Evolutionary conservation across 2,888 invertebrate genomes (phyloP), one percentile per base, ranked within the genome.

Genomic region (Tetheella fluctuosa): DNA sequence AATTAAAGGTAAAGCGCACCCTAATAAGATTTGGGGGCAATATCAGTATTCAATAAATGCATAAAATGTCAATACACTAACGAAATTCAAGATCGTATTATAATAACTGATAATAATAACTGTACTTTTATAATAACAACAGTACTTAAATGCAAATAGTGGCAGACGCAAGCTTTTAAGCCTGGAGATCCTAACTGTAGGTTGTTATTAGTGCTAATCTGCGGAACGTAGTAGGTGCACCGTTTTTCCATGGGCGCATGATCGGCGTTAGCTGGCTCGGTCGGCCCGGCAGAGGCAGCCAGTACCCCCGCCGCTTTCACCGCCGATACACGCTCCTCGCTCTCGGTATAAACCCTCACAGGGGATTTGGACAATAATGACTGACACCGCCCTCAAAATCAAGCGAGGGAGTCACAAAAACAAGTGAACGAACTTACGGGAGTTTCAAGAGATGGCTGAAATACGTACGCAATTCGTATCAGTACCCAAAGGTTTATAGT

Each of bases 171-270:
- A 65, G 57, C 63, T 68, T 70, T 68, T 68, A 71, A 63, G 23
- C 65, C 65, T 77, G 73, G 69, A 77, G 55, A 71, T 62, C 69
- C 72, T 69, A n/a, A n/a, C 77, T 72, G 72, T 71, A 71, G 68
- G 70, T 74, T 76, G 79, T 84, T 83, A 88, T 88, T 85, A 86
- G 79, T 69, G 77, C 71, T 86, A 86, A 86, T 86, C 83, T 82
- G 77, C 73, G 64, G 74, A 75, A 73, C 76, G 69, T 68, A 71
- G 70, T 64, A 68, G 54, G 61, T 65, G 62, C 61, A 69, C 65
- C 69, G 69, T 69, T 65, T 75, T 74, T 70, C 76, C 76, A 74
- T 84, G 80, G 77, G 91, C 91, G 91, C 91, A 91, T 92, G 91
- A 89, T 83, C 91, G 85, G 79, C 80, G 77, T 48, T 48, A 20